These are phyloP conservation scores for Altica lythri DNA, from an alignment of 2,888 invertebrate genomes.

Conservation along the genomic window DNA sequence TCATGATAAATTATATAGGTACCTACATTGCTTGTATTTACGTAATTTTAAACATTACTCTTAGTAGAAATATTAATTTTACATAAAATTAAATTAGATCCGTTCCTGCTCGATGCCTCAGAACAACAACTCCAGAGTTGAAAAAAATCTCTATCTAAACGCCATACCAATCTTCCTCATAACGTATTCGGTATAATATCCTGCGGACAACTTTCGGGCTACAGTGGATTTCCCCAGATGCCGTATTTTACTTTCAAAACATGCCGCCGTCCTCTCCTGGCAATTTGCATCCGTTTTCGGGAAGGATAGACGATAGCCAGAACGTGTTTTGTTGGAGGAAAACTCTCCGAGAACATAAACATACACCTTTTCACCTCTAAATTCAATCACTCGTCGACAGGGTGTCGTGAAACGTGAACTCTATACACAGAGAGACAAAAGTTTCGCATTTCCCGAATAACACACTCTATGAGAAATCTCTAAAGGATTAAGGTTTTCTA, in stretches of 20 bases:
- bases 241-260: slow-evolving; percentile 50
- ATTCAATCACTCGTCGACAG: slow-evolving; percentile 30
- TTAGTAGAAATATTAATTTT: too few species aligned
- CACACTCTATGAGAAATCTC: too few species aligned
- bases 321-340: slow-evolving; percentile 29
- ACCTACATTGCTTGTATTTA: too few species aligned
- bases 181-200: slow-evolving; percentile 38
- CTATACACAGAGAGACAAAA: slow-evolving; percentile 21
- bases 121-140: slow-evolving; percentile 6
- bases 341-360: slow-evolving; percentile 25
- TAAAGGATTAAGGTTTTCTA: too few species aligned
- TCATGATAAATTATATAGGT: too few species aligned
- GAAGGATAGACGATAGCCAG: slow-evolving; percentile 16
- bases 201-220: slow-evolving; percentile 36
- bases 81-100: too few species aligned
- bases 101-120: too few species aligned
- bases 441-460: slow-evolving; percentile 18
- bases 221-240: slow-evolving; percentile 49
- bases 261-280: slow-evolving; percentile 32
- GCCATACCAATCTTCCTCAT: slow-evolving; percentile 27
- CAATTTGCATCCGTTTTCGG: slow-evolving; percentile 48
- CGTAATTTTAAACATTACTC: too few species aligned
- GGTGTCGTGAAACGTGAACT: slow-evolving; percentile 20
- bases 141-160: slow-evolving; percentile 28
- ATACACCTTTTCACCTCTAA: slow-evolving; percentile 26